These are phyloP conservation scores for Haplochromis burtoni DNA, from an alignment of 2,113 vertebrate species.

Conservation along the genomic window DNA sequence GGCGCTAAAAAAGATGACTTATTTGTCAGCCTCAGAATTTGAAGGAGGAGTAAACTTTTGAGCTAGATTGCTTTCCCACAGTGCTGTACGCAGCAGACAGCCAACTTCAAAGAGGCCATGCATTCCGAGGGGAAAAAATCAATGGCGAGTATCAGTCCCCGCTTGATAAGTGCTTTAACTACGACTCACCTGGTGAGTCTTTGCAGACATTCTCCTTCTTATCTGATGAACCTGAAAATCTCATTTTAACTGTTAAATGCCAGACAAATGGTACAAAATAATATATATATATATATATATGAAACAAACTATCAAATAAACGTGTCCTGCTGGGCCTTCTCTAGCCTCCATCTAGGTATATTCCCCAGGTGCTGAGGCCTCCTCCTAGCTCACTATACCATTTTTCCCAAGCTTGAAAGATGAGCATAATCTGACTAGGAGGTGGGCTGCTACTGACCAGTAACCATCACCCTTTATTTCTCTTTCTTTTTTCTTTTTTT, in stretches of 20 bases:
- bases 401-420: constrained; percentile 79
- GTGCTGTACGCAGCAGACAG: background rate
- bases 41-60: constrained; percentile 47
- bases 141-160: constrained; percentile 25
- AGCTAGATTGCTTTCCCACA: constrained; percentile 58
- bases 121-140: constrained; percentile 45
- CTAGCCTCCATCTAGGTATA: constrained; percentile 60
- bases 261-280: background rate
- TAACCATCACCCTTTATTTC: background rate
- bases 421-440: constrained; percentile 90
- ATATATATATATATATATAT: background rate
- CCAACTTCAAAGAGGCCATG: constrained; percentile 41
- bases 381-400: constrained; percentile 75
- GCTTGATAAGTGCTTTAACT: constrained; percentile 12
- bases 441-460: constrained; percentile 68
- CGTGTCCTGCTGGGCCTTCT: constrained; percentile 50
- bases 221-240: background rate
- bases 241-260: background rate
- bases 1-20: constrained; percentile 53
- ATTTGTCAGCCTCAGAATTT: constrained; percentile 59
- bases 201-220: background rate
- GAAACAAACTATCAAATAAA: background rate
- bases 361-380: constrained; percentile 82
- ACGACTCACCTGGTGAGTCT: constrained; percentile 3
- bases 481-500: background rate